A percentile compares a stretch with the other conserved stretches of the same genome.
phyloP scores from a whole-genome alignment of 2,888 invertebrate species.

The Nemurella pictetii region DNA sequence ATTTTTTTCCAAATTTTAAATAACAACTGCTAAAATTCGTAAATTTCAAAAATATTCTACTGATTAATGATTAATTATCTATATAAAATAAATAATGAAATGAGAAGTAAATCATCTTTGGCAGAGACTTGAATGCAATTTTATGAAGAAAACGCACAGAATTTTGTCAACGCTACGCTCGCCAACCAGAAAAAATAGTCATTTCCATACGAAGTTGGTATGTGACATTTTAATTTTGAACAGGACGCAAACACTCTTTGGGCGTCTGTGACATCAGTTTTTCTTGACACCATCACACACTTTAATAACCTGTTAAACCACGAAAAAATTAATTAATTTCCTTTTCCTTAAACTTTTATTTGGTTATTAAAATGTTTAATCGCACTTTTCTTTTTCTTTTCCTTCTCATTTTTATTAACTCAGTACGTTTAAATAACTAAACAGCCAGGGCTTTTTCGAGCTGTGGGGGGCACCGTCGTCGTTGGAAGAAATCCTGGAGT shows the following conservation, averaged over 20 bases:
- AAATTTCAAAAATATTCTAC: no score
- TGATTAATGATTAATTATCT: no score
- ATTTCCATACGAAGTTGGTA: background rate
- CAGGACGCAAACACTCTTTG: background rate
- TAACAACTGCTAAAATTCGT: no score
- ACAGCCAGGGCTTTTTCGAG: background rate
- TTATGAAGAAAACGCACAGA: no score
- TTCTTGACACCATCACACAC: background rate
- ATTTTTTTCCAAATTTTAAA: no score
- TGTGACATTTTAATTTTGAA: background rate
- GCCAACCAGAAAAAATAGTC: background rate
- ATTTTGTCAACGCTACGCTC: no score
- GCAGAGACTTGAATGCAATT: no score
- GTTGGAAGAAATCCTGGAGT: background rate
- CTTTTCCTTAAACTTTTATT: background rate
- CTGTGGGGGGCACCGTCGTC: no score
- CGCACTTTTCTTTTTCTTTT: background rate
- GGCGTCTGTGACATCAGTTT: background rate
- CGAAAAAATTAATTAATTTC: background rate
- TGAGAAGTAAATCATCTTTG: no score
- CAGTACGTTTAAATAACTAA: background rate
- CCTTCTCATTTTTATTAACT: background rate
- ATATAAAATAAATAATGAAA: no score
- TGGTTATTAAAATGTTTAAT: background rate
- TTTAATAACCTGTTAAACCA: background rate